Percentiles rank a stretch among this genome's conserved stretches.
Evolutionary conservation across 2,113 vertebrate species (phyloP).

Genomic region (Canis aureus): DNA sequence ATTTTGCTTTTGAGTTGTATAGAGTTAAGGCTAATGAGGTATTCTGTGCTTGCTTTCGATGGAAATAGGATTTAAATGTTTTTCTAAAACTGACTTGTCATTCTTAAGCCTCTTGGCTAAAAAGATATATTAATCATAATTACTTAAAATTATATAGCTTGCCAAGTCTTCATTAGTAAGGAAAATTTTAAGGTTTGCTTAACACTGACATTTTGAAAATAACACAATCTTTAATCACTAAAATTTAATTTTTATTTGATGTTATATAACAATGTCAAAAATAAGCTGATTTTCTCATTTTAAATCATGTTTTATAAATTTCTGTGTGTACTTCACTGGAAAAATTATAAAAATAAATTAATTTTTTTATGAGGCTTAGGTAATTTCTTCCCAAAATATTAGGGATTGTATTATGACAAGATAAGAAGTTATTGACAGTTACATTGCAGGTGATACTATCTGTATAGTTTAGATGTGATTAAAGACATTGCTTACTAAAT

Average conservation of each 20-base stretch:
- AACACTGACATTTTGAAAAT: not conserved
- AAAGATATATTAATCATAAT: slow-evolving; percentile 27
- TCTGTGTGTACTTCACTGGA: not conserved
- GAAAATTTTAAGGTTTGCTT: not conserved
- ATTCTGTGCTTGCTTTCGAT: not conserved
- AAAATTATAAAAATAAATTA: not conserved
- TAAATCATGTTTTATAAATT: slow-evolving; percentile 3
- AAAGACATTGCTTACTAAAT: not conserved
- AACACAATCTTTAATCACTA: not conserved
- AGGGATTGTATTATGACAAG: not conserved
- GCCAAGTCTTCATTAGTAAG: slow-evolving; percentile 10
- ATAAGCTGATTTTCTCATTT: not conserved
- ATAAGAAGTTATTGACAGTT: not conserved
- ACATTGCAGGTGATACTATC: not conserved
- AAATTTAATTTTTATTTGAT: slow-evolving; percentile 7
- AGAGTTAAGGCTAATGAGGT: not conserved
- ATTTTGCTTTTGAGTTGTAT: slow-evolving; percentile 19
- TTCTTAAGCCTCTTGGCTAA: slow-evolving; percentile 36
- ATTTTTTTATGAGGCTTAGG: not conserved
- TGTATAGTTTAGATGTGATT: not conserved
- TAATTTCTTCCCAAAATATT: not conserved
- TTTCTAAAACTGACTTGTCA: slow-evolving; percentile 49
- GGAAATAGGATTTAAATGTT: slow-evolving; percentile 4
- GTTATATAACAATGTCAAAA: not conserved
- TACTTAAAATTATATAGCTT: slow-evolving; percentile 43